Conservation (phyloP, 2,797 vertebrate species). For the Decapterus maruadsi region DNA sequence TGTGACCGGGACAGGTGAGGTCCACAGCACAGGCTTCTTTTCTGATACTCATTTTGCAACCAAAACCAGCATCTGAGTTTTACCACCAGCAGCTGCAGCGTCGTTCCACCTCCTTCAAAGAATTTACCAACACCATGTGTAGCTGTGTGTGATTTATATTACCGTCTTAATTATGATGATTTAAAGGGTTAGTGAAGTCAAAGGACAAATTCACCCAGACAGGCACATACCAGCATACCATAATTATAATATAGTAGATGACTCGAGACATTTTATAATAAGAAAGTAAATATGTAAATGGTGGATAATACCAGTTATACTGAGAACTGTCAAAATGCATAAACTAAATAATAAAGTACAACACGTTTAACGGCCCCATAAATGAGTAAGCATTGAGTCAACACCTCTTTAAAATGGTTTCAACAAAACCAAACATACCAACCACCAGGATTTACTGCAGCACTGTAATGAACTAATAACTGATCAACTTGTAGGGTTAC, state of each 20-base stretch:
- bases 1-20: conserved; percentile 91
- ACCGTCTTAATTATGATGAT: too few species aligned
- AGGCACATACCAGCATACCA: too few species aligned
- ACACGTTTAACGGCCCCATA: background rate
- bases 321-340: background rate
- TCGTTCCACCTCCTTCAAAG: too few species aligned
- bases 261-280: too few species aligned
- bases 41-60: background rate
- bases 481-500: background rate
- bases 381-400: background rate
- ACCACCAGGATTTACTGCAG: background rate
- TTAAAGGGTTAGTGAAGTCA: too few species aligned
- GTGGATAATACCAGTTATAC: background rate
- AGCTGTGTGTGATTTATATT: too few species aligned
- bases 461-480: background rate
- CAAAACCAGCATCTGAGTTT: background rate
- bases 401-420: background rate
- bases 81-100: background rate
- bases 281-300: background rate
- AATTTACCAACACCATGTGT: too few species aligned
- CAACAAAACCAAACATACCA: background rate
- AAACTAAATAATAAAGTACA: background rate
- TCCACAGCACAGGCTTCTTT: background rate
- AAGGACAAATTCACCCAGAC: too few species aligned
- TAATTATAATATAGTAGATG: too few species aligned